Evolutionary conservation across 2,797 vertebrate species (phyloP).

Genomic region (Sebastes steindachneri): DNA sequence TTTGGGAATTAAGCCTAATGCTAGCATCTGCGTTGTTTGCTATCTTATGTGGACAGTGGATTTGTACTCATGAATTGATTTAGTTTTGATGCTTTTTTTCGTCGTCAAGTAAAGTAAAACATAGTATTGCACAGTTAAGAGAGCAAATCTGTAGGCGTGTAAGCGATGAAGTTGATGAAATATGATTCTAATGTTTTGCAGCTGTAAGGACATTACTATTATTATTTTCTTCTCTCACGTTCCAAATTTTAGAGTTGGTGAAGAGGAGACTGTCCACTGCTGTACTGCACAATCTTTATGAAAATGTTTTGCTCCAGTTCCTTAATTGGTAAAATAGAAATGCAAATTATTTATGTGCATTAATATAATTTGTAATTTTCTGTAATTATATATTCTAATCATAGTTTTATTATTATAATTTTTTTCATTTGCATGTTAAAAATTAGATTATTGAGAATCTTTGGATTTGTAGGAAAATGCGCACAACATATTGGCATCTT

Average conservation of each 20-base stretch:
- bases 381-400: not conserved
- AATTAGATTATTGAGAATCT: not conserved
- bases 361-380: not conserved
- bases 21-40: slow-evolving; percentile 73
- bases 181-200: not conserved
- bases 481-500: not conserved
- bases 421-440: not conserved
- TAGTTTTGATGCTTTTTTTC: slow-evolving; percentile 35
- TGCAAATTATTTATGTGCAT: not conserved
- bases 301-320: not conserved
- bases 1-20: slow-evolving; percentile 76
- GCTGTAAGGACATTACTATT: not conserved
- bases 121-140: not conserved
- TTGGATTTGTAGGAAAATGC: not conserved
- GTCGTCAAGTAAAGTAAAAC: slow-evolving; percentile 7
- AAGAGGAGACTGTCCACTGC: slow-evolving; percentile 7
- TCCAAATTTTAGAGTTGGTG: slow-evolving; percentile 27
- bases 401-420: not conserved
- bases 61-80: slow-evolving; percentile 55
- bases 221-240: not conserved
- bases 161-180: not conserved
- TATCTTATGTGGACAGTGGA: slow-evolving; percentile 55
- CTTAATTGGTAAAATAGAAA: not conserved
- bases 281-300: not conserved
- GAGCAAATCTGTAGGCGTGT: not conserved